phyloP scores from a whole-genome alignment of 2,888 invertebrate species.

The Tromatobia lineatoria region DNA sequence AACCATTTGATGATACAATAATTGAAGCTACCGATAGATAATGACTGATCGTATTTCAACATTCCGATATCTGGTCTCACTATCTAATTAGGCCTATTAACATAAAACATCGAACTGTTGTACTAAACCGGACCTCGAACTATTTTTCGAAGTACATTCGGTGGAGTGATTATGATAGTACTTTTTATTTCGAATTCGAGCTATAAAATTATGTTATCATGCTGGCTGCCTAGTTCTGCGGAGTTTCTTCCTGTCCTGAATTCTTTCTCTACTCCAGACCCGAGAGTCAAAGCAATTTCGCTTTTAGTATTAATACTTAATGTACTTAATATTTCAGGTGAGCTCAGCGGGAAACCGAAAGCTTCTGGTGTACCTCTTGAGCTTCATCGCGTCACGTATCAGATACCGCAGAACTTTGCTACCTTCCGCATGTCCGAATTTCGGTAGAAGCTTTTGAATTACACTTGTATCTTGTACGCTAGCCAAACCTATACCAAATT shows the following conservation, averaged over 20 bases:
- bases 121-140: slow-evolving; percentile 17
- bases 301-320: slow-evolving; percentile 69
- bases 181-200: background rate
- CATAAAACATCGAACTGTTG: slow-evolving; percentile 5
- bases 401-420: slow-evolving; percentile 13
- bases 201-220: background rate
- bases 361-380: slow-evolving; percentile 37
- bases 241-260: slow-evolving; percentile 14
- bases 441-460: slow-evolving; percentile 17
- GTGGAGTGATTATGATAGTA: too few relatives aligned
- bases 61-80: background rate
- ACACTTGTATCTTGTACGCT: slow-evolving; percentile 5
- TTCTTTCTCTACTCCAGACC: slow-evolving; percentile 15
- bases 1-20: background rate
- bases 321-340: slow-evolving; percentile 67
- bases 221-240: background rate
- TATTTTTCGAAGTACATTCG: slow-evolving; percentile 3
- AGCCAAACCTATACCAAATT: slow-evolving; percentile 2
- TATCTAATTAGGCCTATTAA: slow-evolving; percentile 9
- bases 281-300: slow-evolving; percentile 64
- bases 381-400: slow-evolving; percentile 18
- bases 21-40: background rate
- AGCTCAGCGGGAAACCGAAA: slow-evolving; percentile 39
- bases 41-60: background rate
- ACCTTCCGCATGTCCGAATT: slow-evolving; percentile 7